Base-by-base conservation (phyloP, 2,797 vertebrate species). In the Xenentodon cancila region DNA sequence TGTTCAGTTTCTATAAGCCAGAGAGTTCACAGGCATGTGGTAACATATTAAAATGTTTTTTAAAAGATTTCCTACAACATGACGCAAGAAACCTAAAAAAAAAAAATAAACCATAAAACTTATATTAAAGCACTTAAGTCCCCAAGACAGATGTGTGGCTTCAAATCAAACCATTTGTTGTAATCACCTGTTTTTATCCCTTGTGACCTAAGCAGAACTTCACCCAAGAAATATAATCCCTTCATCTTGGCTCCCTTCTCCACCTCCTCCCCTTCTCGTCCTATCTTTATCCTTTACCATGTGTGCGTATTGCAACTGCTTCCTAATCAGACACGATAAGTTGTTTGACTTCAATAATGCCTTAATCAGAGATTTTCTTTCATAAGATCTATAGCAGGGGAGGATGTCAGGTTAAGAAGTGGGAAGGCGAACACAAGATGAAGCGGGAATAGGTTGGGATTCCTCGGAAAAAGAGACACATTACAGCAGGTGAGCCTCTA, bases 131-230 rank as follows among this genome's bases (percentile, higher is more conserved):
- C 64, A 51, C 71, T 43, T 47, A 16, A 60, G 37, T 76, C 62
- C 53, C 51, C n/a, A 34, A 72, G 75, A 75, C 60, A 73, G 65
- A 68, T 18, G 40, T 64, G 59, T 60, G 57, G 75, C 66, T 72
- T 72, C 7, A 54, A 58, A 82, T 84, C 64, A 84, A 77, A 78
- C 69, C 27, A n/a, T 68, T 77, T 69, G 58, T 40, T 30, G 45
- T 78, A 52, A 81, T 79, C 75, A 81, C 72, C 77, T 85, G 78
- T 74, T 75, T 56, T 81, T 47, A 63, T 82, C 74, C 68, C 66
- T 56, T 47, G 70, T 20, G 57, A 79, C 59, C 53, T 27, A 43
- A 73, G 64, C 13, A 61, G 42, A 85, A 75, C 61, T 77, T 82
- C 52, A 71, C 73, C 70, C 63, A 71, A 71, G 69, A 77, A 74